Evolutionary conservation across 1,140 invertebrate genomes (phyloP), one percentile per base, ranked within the genome.

Genomic region (Leguminivora glycinivorella): DNA sequence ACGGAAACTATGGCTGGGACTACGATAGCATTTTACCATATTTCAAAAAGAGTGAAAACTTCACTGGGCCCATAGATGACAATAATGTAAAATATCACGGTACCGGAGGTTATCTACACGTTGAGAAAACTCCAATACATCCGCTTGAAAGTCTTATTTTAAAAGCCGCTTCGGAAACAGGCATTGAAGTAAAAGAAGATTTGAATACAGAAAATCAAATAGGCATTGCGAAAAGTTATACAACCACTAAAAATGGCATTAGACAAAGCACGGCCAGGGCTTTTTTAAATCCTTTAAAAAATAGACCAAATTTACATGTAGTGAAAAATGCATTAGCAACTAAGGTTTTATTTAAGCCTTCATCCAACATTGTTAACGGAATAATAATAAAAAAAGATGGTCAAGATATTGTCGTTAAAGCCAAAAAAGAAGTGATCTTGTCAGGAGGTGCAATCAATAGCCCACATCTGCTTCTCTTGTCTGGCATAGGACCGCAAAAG

Each of bases 81-180:
- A 69, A 73, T 9, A 47, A 26, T n/a, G 19, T 10, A 4, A 66
- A 69, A 0, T 96, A 96, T 72, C 96, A 97, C 77, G 86, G 90
- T 1, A 93, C 92, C 0, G 95, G 94, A 0, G 96, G 96, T 0
- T 96, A 96, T 75, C 78, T 96, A 5, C 96, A 95, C 0, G 95
- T 97, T 0, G 95, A 96, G 95, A 78, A 86, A 94, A 0, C 93
- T 95, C 0, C 95, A 94, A 93, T 87, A 93, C 17, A 95, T 95
- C 0, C 75, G 96, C n/a, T 94, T 94, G 0, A 90, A 95, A 7
- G 94, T 95, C 1, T 96, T 4, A 91, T 96, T 74, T 81, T 96
- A 0, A 93, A 96, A 83, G 96, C 95, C 0, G 95, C 94, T 9
- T 81, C 84, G 58, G 95, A 96, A 80, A 80, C 96, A 60, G 96